A percentile compares a stretch with the other conserved stretches of the same genome.
Evolutionary conservation across 2,888 invertebrate genomes (phyloP).

Genomic region (Machimus atricapillus): DNA sequence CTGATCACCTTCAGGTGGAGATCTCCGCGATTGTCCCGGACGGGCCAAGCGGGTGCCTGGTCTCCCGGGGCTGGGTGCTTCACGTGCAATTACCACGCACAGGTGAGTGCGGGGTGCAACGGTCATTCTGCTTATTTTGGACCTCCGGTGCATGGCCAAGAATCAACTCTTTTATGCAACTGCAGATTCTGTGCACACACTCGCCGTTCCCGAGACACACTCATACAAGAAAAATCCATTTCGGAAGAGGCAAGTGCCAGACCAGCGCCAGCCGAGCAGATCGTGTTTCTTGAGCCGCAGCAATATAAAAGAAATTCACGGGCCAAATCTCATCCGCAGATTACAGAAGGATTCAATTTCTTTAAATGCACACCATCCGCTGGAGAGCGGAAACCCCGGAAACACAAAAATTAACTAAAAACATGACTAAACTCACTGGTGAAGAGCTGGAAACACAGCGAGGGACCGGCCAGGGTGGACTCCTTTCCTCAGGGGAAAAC

Average conservation of each 20-base stretch:
- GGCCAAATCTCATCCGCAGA: not conserved
- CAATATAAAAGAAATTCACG: not conserved
- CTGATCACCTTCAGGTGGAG: not conserved
- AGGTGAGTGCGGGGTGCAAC: conserved; percentile 7
- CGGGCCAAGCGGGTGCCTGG: not conserved
- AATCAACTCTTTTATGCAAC: not conserved
- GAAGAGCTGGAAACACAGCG: not conserved
- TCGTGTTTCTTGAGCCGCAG: not conserved
- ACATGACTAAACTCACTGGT: conserved; percentile 11
- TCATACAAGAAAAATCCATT: not conserved
- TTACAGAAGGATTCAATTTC: not conserved
- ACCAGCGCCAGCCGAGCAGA: not conserved
- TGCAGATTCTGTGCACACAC: not conserved
- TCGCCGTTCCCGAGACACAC: not conserved
- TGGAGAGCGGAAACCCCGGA: not conserved
- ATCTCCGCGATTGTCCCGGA: not conserved
- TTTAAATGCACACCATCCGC: not conserved
- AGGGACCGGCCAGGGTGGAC: conserved; percentile 12
- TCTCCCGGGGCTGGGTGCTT: not conserved
- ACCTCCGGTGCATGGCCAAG: not conserved
- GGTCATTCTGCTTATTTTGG: not conserved
- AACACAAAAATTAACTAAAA: not conserved
- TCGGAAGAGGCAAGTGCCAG: not conserved
- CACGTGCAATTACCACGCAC: conserved; percentile 4
- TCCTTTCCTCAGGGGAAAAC: not conserved